Base-by-base conservation (phyloP, 2,797 vertebrate species). In the Pterois miles region DNA sequence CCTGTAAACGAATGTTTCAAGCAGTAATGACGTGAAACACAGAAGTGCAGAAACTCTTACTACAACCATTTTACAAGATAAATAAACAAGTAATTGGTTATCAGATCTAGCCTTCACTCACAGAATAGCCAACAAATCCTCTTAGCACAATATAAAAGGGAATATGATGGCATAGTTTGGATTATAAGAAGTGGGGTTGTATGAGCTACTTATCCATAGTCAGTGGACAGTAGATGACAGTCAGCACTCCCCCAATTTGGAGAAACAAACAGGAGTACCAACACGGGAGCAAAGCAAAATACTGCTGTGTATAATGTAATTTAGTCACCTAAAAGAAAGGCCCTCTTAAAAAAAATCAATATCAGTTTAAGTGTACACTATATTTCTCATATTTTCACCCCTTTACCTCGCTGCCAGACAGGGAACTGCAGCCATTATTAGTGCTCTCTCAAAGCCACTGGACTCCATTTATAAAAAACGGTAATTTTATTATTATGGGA, bases 1-100 rank as follows among this genome's bases (percentile, higher is more conserved):
- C 34, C 98, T 99, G 85, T 6, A 84, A 71, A 53, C 1, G 54
- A 29, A 72, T 6, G 36, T 25, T 53, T 57, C 7, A 31, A 40
- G 27, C 8, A 12, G 14, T 36, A 58, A 38, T 20, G 20, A 67
- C 3, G 6, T 38, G 31, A 38, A 54, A 36, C 50, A 23, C 29
- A 50, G 9, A 50, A 9, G 20, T 40, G 23, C 34, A 56, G 50
- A 2, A 73, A 46, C 20, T 43, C 27, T n/a, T 65, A 16, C 8
- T 23, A 13, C 8, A 54, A 54, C 2, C 22, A 12, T 38, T 54
- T 27, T 13, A 54, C 10, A 7, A 5, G 13, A 23, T 18, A 29
- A 27, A 68, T n/a, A 8, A 38, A 38, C 16, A 8, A 1, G 1
- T 67, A 20, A 25, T 36, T 48, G 31, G 36, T 40, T 16, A 43